A percentile compares a stretch with the other conserved stretches of the same genome.
phyloP scores from a whole-genome alignment of 2,888 invertebrate species.

The Pteria penguin region DNA sequence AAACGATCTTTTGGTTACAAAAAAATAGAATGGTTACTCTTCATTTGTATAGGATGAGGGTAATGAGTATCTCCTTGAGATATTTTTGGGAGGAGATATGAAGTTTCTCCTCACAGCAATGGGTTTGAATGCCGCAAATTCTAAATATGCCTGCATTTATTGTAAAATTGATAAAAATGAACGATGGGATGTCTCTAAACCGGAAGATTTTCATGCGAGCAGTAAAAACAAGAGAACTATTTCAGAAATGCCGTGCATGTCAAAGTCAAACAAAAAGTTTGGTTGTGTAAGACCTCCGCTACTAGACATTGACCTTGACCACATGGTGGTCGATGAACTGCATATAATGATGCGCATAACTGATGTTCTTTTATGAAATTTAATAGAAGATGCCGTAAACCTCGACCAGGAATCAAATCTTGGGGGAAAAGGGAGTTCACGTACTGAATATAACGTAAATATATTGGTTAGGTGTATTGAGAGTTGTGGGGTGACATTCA shows the following conservation, averaged over 20 bases:
- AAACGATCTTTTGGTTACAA: neutral
- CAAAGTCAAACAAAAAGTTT: conserved; percentile 1
- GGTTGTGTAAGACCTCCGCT: conserved; percentile 15
- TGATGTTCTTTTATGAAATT: conserved; percentile 23
- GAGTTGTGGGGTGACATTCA: neutral
- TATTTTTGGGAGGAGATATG: conserved; percentile 23
- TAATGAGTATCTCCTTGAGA: neutral
- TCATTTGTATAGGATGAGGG: neutral
- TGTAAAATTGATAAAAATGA: conserved; percentile 17
- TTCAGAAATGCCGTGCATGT: neutral
- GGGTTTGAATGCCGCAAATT: conserved; percentile 20
- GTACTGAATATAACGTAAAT: neutral
- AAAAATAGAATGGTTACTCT: neutral
- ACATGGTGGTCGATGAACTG: conserved; percentile 31
- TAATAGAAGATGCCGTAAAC: conserved; percentile 10
- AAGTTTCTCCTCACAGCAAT: conserved; percentile 6
- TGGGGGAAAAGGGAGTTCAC: neutral
- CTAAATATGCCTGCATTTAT: conserved; percentile 16
- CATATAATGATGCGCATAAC: conserved; percentile 40
- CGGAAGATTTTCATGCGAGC: neutral
- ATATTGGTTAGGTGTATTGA: neutral
- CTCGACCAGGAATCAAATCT: neutral
- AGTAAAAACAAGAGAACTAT: neutral
- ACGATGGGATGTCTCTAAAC: conserved; percentile 7
- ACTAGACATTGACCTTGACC: conserved; percentile 26